phyloP scores from a whole-genome alignment of 2,888 invertebrate species.

The Electrophaes corylata region DNA sequence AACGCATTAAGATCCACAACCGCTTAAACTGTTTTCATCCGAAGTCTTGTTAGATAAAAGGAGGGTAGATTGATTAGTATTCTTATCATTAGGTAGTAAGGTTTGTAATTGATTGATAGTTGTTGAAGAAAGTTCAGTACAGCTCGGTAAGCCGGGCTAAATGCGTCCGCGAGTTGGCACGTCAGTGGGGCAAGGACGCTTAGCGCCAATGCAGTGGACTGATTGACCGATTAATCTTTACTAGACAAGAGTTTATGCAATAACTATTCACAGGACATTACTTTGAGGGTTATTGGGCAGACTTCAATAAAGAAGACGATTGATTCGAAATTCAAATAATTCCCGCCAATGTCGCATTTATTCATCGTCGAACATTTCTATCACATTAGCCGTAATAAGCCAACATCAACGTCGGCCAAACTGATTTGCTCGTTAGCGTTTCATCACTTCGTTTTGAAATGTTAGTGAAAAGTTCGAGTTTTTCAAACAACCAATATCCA shows the following conservation, averaged over 20 bases:
- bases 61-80: conserved; percentile 36
- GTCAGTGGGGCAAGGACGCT: conserved; percentile 80
- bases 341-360: background rate
- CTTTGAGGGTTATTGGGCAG: conserved; percentile 17
- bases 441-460: background rate
- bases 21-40: conserved; percentile 46
- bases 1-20: conserved; percentile 54
- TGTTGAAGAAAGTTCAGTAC: conserved; percentile 64
- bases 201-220: conserved; percentile 75
- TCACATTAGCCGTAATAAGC: background rate
- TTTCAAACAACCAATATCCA: background rate
- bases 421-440: background rate
- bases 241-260: conserved; percentile 48
- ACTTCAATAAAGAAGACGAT: conserved; percentile 12
- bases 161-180: conserved; percentile 72
- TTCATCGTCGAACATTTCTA: background rate
- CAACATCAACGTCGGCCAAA: conserved; percentile 1
- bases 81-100: conserved; percentile 54
- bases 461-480: background rate
- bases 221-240: conserved; percentile 79
- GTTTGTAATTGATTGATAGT: conserved; percentile 60
- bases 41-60: conserved; percentile 48
- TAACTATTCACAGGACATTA: conserved; percentile 21
- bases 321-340: conserved; percentile 1
- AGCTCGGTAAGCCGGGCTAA: conserved; percentile 70